Conservation (phyloP, 2,797 vertebrate species). For the Myotis myotis region DNA sequence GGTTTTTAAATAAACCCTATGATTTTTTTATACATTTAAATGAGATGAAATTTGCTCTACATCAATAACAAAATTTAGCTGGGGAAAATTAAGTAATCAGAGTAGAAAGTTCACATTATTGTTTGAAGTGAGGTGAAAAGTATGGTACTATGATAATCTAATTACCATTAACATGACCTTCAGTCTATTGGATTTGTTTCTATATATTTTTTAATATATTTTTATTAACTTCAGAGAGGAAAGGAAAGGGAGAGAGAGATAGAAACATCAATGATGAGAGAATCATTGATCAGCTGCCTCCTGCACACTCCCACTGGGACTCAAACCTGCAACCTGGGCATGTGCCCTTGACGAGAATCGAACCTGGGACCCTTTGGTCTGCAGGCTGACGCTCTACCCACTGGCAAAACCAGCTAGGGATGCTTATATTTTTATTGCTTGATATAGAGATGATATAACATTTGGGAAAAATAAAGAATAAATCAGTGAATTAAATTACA, state of each 20-base stretch:
- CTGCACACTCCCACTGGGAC: too few species aligned
- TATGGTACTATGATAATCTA: neutral
- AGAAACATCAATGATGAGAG: too few species aligned
- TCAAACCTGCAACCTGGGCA: too few species aligned
- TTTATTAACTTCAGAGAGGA: too few species aligned
- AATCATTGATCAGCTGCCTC: too few species aligned
- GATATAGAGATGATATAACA: neutral
- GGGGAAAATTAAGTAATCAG: neutral
- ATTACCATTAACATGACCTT: neutral
- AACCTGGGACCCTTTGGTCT: too few species aligned
- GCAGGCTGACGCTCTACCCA: too few species aligned
- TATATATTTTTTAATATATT: too few species aligned
- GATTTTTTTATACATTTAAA: neutral
- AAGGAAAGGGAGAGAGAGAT: too few species aligned
- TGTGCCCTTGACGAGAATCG: too few species aligned
- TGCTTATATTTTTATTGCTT: neutral
- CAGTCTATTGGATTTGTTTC: neutral
- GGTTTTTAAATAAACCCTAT: neutral
- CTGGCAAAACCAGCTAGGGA: too few species aligned
- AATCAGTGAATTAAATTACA: neutral
- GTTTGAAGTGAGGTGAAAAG: neutral
- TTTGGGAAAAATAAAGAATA: slow-evolving; percentile 3
- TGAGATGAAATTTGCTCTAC: neutral
- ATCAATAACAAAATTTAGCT: neutral
- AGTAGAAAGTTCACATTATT: neutral